A percentile compares a stretch with the other conserved stretches of the same genome.
phyloP scores from a whole-genome alignment of 2,113 vertebrate genomes.

The Prochilodus magdalenae region DNA sequence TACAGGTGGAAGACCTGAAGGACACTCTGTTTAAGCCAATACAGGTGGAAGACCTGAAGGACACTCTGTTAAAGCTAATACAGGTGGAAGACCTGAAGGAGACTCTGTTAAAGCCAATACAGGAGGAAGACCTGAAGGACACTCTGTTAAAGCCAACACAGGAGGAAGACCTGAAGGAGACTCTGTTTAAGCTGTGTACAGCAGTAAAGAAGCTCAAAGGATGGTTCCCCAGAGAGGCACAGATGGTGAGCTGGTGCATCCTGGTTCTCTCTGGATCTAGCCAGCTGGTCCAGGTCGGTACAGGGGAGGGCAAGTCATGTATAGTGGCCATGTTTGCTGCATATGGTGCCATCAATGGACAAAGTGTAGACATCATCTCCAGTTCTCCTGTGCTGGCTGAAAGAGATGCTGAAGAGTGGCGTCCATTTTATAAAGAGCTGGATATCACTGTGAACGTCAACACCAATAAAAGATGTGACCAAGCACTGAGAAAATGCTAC shows the following conservation, averaged over 20 bases:
- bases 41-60: no score
- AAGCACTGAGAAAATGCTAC: conserved; percentile 53
- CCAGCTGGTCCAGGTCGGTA: conserved; percentile 63
- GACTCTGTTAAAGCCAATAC: no score
- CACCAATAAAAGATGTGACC: conserved; percentile 27
- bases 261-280: conserved; percentile 66
- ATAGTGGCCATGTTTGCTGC: conserved; percentile 76
- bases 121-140: no score
- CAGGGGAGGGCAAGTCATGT: conserved; percentile 73
- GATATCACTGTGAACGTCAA: conserved; percentile 58
- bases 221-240: conserved; percentile 57
- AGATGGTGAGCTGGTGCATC: conserved; percentile 72
- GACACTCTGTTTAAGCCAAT: no score
- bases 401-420: conserved; percentile 55
- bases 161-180: no score
- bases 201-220: conserved; percentile 32
- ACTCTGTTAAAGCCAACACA: no score
- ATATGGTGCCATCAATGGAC: conserved; percentile 46
- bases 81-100: no score
- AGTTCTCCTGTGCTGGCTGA: conserved; percentile 68
- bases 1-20: no score
- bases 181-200: conserved; percentile 24
- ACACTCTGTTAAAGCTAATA: no score
- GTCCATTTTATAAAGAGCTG: not conserved
- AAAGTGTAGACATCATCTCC: conserved; percentile 66